Evolutionary conservation across 2,797 vertebrate genomes (phyloP).

Genomic region (Acrossocheilus wenchowensis): DNA sequence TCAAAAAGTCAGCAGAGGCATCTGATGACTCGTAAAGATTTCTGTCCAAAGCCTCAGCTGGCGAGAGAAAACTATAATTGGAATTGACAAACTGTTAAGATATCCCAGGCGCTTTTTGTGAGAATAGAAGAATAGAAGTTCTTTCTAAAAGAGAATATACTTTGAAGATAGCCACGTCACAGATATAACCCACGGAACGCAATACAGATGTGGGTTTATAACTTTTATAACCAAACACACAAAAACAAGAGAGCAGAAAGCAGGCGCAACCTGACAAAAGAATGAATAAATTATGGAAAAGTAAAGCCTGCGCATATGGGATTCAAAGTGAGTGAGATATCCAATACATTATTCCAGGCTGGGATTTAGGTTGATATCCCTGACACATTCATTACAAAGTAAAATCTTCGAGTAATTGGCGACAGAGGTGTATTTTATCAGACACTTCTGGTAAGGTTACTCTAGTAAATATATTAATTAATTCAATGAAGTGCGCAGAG

Average conservation of each 20-base stretch:
- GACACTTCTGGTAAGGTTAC: neutral
- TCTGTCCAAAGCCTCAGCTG: conserved; percentile 49
- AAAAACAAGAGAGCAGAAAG: conserved; percentile 9
- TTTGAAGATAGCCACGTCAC: neutral
- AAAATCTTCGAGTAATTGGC: conserved; percentile 70
- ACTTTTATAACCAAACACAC: conserved; percentile 23
- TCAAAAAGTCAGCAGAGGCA: conserved; percentile 43
- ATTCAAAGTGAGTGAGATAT: conserved; percentile 43
- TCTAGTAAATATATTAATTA: neutral
- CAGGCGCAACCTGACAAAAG: conserved; percentile 13
- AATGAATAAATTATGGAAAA: conserved; percentile 75
- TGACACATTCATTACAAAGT: conserved; percentile 76
- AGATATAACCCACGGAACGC: neutral
- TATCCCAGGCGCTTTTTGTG: conserved; percentile 21
- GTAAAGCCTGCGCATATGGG: conserved; percentile 45
- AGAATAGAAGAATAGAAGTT: conserved; percentile 3
- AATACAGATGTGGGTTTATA: conserved; percentile 20
- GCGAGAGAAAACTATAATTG: conserved; percentile 62
- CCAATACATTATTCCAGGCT: conserved; percentile 56
- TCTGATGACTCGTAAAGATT: conserved; percentile 61
- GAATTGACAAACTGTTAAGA: conserved; percentile 66
- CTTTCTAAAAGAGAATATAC: neutral
- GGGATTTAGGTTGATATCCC: conserved; percentile 66
- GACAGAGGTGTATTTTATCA: conserved; percentile 15
- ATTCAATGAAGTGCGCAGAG: neutral